A percentile compares a stretch with the other conserved stretches of the same genome.
phyloP scores from a whole-genome alignment of 1,140 invertebrate species.

The Diachasma alloeum region DNA sequence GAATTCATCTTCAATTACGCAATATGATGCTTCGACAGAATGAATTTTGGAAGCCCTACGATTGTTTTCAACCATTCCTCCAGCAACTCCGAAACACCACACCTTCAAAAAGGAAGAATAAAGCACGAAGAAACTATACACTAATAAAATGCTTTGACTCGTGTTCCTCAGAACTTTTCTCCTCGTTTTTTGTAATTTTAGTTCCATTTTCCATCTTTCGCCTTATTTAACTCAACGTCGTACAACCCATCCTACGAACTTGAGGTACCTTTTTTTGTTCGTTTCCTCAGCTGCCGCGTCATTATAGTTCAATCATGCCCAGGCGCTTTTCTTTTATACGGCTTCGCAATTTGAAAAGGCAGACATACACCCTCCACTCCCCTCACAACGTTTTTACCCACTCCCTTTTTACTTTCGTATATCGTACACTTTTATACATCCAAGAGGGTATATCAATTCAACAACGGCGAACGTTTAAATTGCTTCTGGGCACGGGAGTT shows the following conservation, averaged over 20 bases:
- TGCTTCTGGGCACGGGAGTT: slow-evolving; percentile 53
- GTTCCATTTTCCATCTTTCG: too few relatives aligned
- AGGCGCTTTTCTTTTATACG: slow-evolving; percentile 49
- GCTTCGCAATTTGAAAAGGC: slow-evolving; percentile 49
- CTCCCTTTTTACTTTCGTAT: slow-evolving; percentile 35
- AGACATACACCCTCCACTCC: background rate
- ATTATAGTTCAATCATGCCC: slow-evolving; percentile 57
- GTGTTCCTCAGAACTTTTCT: too few relatives aligned
- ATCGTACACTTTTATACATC: slow-evolving; percentile 44
- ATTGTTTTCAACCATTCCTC: too few relatives aligned
- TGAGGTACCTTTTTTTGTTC: background rate
- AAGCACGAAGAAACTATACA: too few relatives aligned
- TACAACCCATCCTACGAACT: background rate
- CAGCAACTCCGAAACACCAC: too few relatives aligned
- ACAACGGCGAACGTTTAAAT: slow-evolving; percentile 52
- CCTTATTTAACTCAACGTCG: background rate
- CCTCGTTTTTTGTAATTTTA: too few relatives aligned
- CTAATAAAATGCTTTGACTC: too few relatives aligned
- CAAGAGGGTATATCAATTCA: slow-evolving; percentile 56
- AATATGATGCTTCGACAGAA: too few relatives aligned
- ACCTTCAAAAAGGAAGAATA: too few relatives aligned
- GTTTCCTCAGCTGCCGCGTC: slow-evolving; percentile 40
- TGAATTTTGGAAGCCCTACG: too few relatives aligned
- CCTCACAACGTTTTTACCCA: background rate
- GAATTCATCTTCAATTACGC: too few relatives aligned